phyloP scores from a whole-genome alignment of 2,888 invertebrate species.

The Chironomus tentans region DNA sequence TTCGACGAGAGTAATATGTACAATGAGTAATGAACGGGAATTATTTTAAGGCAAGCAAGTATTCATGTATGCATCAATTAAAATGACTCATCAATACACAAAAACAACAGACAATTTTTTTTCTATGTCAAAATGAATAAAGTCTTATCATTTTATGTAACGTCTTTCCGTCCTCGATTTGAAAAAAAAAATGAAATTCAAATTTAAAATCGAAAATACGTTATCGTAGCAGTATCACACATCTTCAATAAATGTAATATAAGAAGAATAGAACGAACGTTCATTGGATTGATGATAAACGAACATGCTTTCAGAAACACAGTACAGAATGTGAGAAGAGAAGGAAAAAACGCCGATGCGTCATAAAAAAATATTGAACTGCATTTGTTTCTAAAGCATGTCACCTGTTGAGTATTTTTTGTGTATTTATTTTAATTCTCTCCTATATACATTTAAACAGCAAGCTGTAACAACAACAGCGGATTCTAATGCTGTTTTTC shows the following conservation, averaged over 20 bases:
- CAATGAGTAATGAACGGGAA: no score
- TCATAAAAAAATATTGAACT: not conserved
- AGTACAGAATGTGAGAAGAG: not conserved
- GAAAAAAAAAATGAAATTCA: not conserved
- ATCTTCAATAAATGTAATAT: not conserved
- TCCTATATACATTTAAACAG: not conserved
- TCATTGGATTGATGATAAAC: not conserved
- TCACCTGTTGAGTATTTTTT: conserved; percentile 26
- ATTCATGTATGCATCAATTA: no score
- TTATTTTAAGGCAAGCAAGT: no score
- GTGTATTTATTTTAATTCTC: not conserved
- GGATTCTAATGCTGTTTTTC: conserved; percentile 12
- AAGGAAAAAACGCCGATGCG: not conserved
- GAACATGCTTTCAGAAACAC: not conserved
- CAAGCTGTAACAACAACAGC: not conserved
- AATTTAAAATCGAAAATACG: not conserved
- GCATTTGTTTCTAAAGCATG: conserved; percentile 9
- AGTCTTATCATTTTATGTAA: not conserved
- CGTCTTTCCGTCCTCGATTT: not conserved
- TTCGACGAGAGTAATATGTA: no score
- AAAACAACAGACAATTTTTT: no score
- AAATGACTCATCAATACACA: no score
- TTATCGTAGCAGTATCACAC: not conserved
- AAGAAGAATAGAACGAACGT: not conserved
- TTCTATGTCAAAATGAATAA: no score